Conservation (phyloP, 2,797 vertebrate species). For the Labeo calbasu region DNA sequence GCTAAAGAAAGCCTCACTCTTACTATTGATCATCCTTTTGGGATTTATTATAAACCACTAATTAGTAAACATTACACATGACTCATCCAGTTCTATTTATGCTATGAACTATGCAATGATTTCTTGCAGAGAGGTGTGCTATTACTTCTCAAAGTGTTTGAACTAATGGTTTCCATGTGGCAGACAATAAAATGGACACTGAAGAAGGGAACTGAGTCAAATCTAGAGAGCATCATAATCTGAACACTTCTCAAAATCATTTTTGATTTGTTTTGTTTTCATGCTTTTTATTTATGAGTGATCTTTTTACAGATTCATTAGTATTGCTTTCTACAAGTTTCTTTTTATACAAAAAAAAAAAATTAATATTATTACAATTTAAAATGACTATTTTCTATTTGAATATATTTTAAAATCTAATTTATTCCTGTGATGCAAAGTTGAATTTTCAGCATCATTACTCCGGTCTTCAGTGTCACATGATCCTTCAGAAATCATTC, state of each 20-base stretch:
- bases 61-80: background rate
- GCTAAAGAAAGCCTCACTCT: background rate
- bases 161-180: background rate
- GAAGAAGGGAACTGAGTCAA: background rate
- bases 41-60: background rate
- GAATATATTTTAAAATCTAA: too few relatives aligned
- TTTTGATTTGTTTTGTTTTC: background rate
- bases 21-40: background rate
- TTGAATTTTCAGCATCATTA: too few relatives aligned
- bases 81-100: background rate
- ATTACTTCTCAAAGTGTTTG: background rate
- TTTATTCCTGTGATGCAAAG: too few relatives aligned
- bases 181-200: background rate
- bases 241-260: background rate
- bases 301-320: background rate
- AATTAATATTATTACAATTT: too few relatives aligned
- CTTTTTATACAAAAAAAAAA: too few relatives aligned
- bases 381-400: too few relatives aligned
- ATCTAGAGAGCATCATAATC: background rate
- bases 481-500: too few relatives aligned
- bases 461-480: background rate
- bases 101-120: too few relatives aligned
- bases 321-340: too few relatives aligned
- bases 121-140: background rate
- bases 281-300: background rate